Evolutionary conservation across 2,888 invertebrate genomes (phyloP), one percentile per base, ranked within the genome.

Genomic region (Phoenoteleia sp.): DNA sequence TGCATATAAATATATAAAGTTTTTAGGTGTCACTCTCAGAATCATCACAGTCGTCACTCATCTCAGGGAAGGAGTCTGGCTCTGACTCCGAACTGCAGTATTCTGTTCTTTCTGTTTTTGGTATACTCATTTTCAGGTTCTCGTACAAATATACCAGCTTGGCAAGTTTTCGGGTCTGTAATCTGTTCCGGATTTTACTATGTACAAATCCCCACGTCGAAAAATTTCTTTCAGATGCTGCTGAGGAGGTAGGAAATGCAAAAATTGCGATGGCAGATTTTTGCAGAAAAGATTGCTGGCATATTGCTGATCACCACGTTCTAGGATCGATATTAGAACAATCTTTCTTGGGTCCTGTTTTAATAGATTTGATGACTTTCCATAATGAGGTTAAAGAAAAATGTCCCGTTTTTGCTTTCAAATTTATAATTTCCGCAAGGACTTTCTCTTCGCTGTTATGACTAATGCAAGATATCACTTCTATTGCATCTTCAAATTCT

Each of bases 121-220:
- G 33, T 6, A 21, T 7, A 3, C 13, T 64, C 15, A 64, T 47
- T 47, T 47, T 52, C 0, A 52, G 56, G 19, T 69, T 69, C 19
- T 69, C 69, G 36, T 39, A 69, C 15, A 69, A 56, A 36, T 69
- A 69, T 13, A 71, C 71, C 5, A 71, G 27, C n/a, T 71, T 58
- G 45, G 56, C 54, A 29, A 58, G 45, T 58, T 54, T 56, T 17
- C 15, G 15, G 9, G 58, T 71, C 0, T 58, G 4, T 17, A 71
- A 27, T 23, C 19, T 71, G 13, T 71, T 71, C 1, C 71, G 39
- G 21, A 56, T 45, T 47, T 58, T 58, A 19, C 13, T 54, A 25
- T 71, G 58, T 1, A 58, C 13, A 13, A 69, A 58, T 21, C 71
- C 71, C 71, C 71, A 71, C 0, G 47, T 58, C 1, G 71, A 71